Base-by-base conservation (phyloP, 2,113 vertebrate genomes). In the Callaeas wilsoni region DNA sequence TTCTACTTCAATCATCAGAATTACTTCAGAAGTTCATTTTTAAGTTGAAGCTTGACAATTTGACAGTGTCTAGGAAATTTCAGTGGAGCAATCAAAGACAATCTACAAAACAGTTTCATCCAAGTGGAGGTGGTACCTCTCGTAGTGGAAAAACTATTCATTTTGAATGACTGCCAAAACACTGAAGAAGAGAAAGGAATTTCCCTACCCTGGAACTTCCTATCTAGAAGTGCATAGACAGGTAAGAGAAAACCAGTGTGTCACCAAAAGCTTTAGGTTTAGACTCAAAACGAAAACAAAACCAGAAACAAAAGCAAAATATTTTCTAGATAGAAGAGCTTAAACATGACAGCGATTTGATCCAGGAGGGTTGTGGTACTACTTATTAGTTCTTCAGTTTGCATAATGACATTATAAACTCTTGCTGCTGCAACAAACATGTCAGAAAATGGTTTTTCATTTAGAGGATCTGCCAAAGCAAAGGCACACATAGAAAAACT, bases 141-240 rank as follows among this genome's bases (percentile, higher is more conserved):
- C 0, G 0, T 14, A 44, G 15, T 41, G 17, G 21, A 63, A 76
- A 68, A 88, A 39, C 4, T 19, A 35, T 39, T 46, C 10, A 20
- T 49, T 79, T 74, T 75, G 5, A 82, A 50, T 52, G 9, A 29
- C 33, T 68, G 25, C 14, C 19, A 76, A 82, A 42, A 46, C 7
- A 30, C 2, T 14, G 29, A 74, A 55, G 50, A 80, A 60, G 29
- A 70, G 9, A 94, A 85, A 83, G 4, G 7, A 5, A n/a, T 68
- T 79, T 35, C 20, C 20, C 1, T 35, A 42, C 4, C 14, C n/a
- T 41, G 14, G 19, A 80, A 69, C 9, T 53, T 85, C 30, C 30
- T 79, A 32, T 56, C 41, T 68, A 63, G 33, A 79, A 52, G 18
- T 52, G 4, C 5, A 25, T 13, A 11, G 12, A 74, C 18, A 63